Conservation (phyloP, 2,113 vertebrate species). For the human region DNA sequence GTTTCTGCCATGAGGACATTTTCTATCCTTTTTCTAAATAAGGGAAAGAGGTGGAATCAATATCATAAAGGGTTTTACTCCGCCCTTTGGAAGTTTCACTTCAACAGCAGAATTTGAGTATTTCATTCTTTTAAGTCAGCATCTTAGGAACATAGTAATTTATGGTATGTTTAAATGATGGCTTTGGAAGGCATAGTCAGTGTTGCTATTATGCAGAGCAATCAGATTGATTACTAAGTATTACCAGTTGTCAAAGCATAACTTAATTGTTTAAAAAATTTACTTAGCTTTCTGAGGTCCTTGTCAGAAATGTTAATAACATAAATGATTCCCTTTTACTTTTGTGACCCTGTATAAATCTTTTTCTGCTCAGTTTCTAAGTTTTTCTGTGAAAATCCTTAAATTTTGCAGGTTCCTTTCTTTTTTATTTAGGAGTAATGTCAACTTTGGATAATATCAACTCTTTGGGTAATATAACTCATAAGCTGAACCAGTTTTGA, state of each 20-base stretch:
- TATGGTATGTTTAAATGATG: conserved; percentile 56
- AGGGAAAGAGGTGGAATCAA: conserved; percentile 10
- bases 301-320: conserved; percentile 24
- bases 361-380: conserved; percentile 18
- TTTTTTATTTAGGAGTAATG: background rate
- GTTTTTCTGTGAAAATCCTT: conserved; percentile 40
- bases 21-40: conserved; percentile 26
- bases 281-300: background rate
- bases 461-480: background rate
- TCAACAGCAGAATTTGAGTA: conserved; percentile 51
- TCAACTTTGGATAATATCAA: background rate
- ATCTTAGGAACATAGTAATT: conserved; percentile 57
- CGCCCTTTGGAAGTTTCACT: conserved; percentile 47
- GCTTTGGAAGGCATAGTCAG: conserved; percentile 27
- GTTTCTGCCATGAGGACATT: conserved; percentile 26
- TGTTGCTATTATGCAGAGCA: conserved; percentile 35
- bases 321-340: conserved; percentile 5
- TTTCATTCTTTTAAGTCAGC: conserved; percentile 49
- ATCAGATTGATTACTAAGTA: conserved; percentile 30
- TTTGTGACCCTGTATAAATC: background rate
- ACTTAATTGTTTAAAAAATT: conserved; percentile 34
- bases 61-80: conserved; percentile 22
- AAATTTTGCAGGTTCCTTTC: background rate
- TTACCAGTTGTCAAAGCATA: conserved; percentile 51
- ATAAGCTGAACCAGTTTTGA: background rate